Percentiles rank a stretch among this genome's conserved stretches.
phyloP scores from a whole-genome alignment of 1,140 invertebrate genomes.

The Stegodyphus dumicola region DNA sequence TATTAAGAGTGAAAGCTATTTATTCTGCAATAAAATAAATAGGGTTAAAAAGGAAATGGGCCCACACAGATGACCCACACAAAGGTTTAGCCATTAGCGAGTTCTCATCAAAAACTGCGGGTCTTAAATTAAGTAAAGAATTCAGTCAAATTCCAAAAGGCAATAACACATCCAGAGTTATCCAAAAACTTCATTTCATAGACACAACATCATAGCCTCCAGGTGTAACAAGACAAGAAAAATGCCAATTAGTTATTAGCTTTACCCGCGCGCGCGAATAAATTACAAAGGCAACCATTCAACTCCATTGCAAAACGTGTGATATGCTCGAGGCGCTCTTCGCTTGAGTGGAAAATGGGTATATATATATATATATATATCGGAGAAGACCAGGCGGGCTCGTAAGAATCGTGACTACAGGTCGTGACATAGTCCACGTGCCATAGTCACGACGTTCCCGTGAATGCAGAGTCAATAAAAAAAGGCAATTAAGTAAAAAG shows the following conservation, averaged over 20 bases:
- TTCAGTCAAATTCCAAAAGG: constrained; percentile 28
- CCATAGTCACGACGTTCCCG: constrained; percentile 48
- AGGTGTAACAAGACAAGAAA: constrained; percentile 32
- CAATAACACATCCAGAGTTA: constrained; percentile 17
- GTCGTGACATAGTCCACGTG: constrained; percentile 52
- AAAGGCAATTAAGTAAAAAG: constrained; percentile 41
- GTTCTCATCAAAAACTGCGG: too few relatives aligned
- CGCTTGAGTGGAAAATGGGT: constrained; percentile 10
- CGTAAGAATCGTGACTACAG: constrained; percentile 22
- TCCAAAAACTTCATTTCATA: neutral
- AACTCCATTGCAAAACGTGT: constrained; percentile 40
- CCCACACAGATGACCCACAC: too few relatives aligned
- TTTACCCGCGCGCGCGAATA: constrained; percentile 45
- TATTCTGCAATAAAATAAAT: too few relatives aligned
- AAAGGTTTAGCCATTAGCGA: too few relatives aligned
- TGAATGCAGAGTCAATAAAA: constrained; percentile 53
- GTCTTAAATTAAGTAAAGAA: neutral
- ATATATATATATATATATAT: constrained; percentile 4
- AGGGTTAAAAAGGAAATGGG: too few relatives aligned
- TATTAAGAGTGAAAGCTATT: too few relatives aligned
- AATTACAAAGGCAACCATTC: constrained; percentile 47
- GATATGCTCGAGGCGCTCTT: constrained; percentile 18
- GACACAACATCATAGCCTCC: constrained; percentile 6
- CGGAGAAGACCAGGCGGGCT: neutral
- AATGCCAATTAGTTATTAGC: constrained; percentile 56